These are phyloP conservation scores for Syrmaticus mikado DNA, from an alignment of 2,113 vertebrate genomes.

Conservation along the genomic window DNA sequence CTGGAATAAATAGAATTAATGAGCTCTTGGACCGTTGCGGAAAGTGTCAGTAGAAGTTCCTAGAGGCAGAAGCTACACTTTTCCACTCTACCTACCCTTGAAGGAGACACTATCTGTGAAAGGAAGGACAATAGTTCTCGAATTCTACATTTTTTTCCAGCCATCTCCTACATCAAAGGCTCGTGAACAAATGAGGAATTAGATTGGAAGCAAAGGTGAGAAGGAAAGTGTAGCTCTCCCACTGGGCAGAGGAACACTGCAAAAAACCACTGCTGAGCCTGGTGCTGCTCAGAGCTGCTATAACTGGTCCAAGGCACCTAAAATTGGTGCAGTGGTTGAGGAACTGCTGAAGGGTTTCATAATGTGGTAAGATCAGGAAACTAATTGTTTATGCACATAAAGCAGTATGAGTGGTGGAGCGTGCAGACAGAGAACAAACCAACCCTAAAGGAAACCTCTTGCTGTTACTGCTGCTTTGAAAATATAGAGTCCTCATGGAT, in stretches of 20 bases:
- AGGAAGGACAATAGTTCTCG: background rate
- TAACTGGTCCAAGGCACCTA: too few species aligned
- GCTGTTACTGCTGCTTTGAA: background rate
- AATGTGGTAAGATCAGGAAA: background rate
- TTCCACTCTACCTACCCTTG: background rate
- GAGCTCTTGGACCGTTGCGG: background rate
- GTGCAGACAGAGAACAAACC: background rate
- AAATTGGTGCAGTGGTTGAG: background rate
- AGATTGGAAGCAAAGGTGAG: background rate
- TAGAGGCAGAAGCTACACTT: background rate
- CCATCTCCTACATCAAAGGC: background rate
- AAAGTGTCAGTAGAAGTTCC: background rate
- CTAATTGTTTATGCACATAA: background rate
- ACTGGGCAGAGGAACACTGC: background rate
- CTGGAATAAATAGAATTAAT: constrained; percentile 40
- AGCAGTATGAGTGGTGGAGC: background rate
- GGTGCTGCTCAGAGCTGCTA: background rate
- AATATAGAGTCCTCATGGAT: background rate
- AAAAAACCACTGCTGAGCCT: background rate
- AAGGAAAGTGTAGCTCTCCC: background rate
- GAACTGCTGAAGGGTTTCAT: background rate
- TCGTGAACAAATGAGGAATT: background rate
- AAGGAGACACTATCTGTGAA: background rate
- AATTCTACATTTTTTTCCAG: background rate
- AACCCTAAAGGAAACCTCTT: background rate